A percentile compares a stretch with the other conserved stretches of the same genome.
These are phyloP conservation scores for Actias luna DNA, from an alignment of 2,888 invertebrate genomes.

Conservation along the genomic window DNA sequence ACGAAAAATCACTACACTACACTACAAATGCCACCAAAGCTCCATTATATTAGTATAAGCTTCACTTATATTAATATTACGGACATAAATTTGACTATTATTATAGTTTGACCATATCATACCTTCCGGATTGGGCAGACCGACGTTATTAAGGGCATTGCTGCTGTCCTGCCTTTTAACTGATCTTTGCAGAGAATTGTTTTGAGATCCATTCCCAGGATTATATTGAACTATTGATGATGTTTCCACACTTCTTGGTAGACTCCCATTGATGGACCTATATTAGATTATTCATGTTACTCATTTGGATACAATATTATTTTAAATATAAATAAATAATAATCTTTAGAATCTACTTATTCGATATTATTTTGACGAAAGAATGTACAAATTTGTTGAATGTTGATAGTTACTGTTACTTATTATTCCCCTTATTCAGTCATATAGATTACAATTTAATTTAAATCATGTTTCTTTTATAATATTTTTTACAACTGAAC, in stretches of 20 bases:
- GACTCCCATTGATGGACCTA: slow-evolving; percentile 72
- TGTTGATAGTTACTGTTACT: no score
- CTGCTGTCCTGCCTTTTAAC: slow-evolving; percentile 69
- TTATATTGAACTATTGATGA: slow-evolving; percentile 67
- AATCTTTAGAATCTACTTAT: no score
- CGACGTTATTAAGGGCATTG: slow-evolving; percentile 65
- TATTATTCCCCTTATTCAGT: no score
- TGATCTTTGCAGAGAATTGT: slow-evolving; percentile 66
- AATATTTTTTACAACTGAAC: no score
- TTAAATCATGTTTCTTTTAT: no score
- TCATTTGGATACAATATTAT: neutral
- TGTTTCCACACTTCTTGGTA: slow-evolving; percentile 70
- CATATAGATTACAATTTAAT: no score
- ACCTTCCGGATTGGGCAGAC: slow-evolving; percentile 65
- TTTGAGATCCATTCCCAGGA: slow-evolving; percentile 63
- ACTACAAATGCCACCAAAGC: no score
- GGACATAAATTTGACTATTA: neutral
- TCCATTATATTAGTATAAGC: neutral
- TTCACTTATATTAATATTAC: neutral
- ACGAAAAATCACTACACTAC: no score
- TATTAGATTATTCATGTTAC: neutral
- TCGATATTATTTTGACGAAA: no score
- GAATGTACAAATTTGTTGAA: no score
- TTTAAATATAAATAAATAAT: neutral
- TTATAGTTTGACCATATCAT: slow-evolving; percentile 17